phyloP scores from a whole-genome alignment of 2,113 vertebrate genomes.

The Piprites chloris region DNA sequence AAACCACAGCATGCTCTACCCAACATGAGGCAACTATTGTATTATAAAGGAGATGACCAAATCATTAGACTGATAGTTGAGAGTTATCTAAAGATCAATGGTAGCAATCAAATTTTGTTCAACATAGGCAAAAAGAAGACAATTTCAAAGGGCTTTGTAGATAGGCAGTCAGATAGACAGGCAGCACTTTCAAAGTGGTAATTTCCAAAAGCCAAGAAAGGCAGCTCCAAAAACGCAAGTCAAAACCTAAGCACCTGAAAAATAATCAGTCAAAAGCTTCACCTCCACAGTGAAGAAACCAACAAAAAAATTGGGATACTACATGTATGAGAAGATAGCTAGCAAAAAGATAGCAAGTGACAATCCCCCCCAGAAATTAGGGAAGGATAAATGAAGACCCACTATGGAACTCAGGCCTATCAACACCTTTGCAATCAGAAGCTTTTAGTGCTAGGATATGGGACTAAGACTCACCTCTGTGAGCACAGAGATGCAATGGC shows the following conservation, averaged over 20 bases:
- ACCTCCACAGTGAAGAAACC: background rate
- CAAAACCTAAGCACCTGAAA: background rate
- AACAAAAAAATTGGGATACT: background rate
- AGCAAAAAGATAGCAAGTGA: background rate
- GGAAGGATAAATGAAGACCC: background rate
- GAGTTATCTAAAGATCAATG: conserved; percentile 1
- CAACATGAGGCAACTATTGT: background rate
- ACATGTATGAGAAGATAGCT: background rate
- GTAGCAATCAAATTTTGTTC: background rate
- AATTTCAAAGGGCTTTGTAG: background rate
- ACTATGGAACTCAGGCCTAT: background rate
- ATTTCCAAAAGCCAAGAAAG: background rate
- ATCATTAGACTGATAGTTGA: background rate
- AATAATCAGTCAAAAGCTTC: background rate
- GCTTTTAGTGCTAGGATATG: background rate
- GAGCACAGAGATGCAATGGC: background rate
- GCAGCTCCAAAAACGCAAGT: background rate
- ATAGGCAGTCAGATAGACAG: background rate
- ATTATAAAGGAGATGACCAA: background rate
- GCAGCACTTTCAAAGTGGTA: background rate
- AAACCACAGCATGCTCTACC: background rate
- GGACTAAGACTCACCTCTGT: background rate
- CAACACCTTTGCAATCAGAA: background rate
- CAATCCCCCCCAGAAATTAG: background rate
- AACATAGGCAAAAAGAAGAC: background rate